Conservation (phyloP, 2,888 invertebrate genomes). For the Taphrorychus bicolor region DNA sequence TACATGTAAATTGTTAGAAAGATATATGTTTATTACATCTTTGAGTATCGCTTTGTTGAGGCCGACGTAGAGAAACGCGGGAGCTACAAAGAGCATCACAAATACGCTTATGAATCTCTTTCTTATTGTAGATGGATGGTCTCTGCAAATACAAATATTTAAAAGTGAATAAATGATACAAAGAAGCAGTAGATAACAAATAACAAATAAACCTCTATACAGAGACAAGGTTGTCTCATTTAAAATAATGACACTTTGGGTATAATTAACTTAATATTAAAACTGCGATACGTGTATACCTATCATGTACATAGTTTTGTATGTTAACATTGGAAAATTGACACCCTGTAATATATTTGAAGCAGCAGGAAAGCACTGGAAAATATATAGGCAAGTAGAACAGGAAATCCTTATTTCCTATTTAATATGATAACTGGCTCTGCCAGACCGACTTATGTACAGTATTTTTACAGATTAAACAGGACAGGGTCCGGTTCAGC, state of each 20-base stretch:
- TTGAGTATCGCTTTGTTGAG: slow-evolving; percentile 68
- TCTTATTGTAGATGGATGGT: slow-evolving; percentile 89
- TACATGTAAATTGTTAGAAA: not conserved
- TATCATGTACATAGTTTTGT: too few relatives aligned
- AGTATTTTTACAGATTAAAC: not conserved
- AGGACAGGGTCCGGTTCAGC: not conserved
- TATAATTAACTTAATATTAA: too few relatives aligned
- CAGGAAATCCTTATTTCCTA: slow-evolving; percentile 8
- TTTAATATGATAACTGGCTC: not conserved
- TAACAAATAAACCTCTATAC: too few relatives aligned
- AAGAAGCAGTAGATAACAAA: too few relatives aligned
- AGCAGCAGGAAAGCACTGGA: too few relatives aligned
- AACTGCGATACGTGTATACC: too few relatives aligned
- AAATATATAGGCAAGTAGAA: slow-evolving; percentile 9
- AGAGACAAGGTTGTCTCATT: too few relatives aligned
- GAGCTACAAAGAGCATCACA: slow-evolving; percentile 81
- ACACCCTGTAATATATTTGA: too few relatives aligned
- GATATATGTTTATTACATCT: too few relatives aligned
- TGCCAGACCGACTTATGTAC: not conserved
- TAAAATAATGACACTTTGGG: too few relatives aligned
- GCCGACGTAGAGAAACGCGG: slow-evolving; percentile 77
- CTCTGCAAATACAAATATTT: slow-evolving; percentile 67
- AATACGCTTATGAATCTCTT: slow-evolving; percentile 86
- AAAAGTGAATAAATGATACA: too few relatives aligned
- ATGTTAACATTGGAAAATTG: too few relatives aligned